phyloP scores from a whole-genome alignment of 1,140 invertebrate species.

The Tetragnatha versicolor region DNA sequence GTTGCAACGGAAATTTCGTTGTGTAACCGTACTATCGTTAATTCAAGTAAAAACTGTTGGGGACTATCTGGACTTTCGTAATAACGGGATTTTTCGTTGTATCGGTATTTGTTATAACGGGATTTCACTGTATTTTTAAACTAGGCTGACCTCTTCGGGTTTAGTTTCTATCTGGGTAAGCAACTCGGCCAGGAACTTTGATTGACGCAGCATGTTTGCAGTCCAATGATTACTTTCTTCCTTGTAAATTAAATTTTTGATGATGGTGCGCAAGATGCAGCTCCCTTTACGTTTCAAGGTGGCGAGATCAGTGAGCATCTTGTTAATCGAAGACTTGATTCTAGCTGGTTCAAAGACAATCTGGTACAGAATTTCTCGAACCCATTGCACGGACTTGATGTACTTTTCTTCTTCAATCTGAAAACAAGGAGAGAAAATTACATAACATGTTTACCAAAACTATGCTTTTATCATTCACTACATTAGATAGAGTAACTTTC shows the following conservation, averaged over 20 bases:
- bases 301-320: slow-evolving; percentile 76
- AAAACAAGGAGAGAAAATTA: slow-evolving; percentile 58
- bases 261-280: slow-evolving; percentile 70
- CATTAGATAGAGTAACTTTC: too few species aligned
- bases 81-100: too few species aligned
- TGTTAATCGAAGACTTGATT: slow-evolving; percentile 77
- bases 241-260: slow-evolving; percentile 71
- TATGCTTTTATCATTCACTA: too few species aligned
- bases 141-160: slow-evolving; percentile 64
- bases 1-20: too few species aligned
- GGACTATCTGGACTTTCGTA: too few species aligned
- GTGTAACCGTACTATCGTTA: too few species aligned
- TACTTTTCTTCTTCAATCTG: slow-evolving; percentile 81
- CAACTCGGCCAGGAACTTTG: slow-evolving; percentile 76
- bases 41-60: too few species aligned
- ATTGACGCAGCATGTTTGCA: slow-evolving; percentile 76
- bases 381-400: slow-evolving; percentile 76
- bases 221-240: slow-evolving; percentile 78
- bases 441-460: background rate
- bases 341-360: slow-evolving; percentile 76
- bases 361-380: slow-evolving; percentile 77
- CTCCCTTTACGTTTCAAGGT: slow-evolving; percentile 73
- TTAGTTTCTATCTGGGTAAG: slow-evolving; percentile 69
- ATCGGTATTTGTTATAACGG: too few species aligned
- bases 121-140: too few species aligned